Base-by-base conservation (phyloP, 2,797 vertebrate species). In the Triplophysa yarkandensis region DNA sequence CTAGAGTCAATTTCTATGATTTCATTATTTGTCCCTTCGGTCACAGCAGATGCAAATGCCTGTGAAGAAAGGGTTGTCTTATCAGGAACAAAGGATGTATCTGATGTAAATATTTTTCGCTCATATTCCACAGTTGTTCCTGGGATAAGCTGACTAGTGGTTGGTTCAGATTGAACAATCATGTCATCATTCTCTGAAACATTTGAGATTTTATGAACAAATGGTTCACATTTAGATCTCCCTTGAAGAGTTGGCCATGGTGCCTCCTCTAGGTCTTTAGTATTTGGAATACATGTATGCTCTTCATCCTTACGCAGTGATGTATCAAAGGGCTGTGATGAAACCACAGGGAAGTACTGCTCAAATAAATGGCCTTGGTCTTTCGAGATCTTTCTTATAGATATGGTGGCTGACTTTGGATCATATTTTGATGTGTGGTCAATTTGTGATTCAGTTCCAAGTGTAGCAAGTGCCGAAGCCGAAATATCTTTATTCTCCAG, bases 1-100 rank as follows among this genome's bases (percentile, higher is more conserved):
- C 84, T 89, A 9, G 89, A 87, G 14, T 71, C 61, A 43, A 89
- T 77, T 4, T 80, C 10, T 43, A 86, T 76, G 6, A 83, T 11
- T 0, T 73, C 34, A n/a, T 82, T 58, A 1, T 43, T 14, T 7
- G 60, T 50, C 25, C 13, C 27, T 0, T 25, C 69, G n/a, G 50
- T 13, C 2, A 61, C 61, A 58, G 58, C 55, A 46, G 69, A n/a
- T 43, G 54, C 55, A 79, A 68, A 27, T 6, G 46, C 54, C 62
- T 62, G 72, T 23, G 69, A 70, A 27, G 68, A 61, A 2, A 10
- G 43, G 4, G 81, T 64, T 5, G 54, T n/a, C 64, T 11, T 11
- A 54, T 30, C 28, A 6, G 66, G 25, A 16, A 63, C 55, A 43
- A 52, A 39, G 1, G 73, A 68, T 19, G 62, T 36, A 60, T 62